Base-by-base conservation (phyloP, 1,140 invertebrate genomes). In the Wiebesia pumilae region DNA sequence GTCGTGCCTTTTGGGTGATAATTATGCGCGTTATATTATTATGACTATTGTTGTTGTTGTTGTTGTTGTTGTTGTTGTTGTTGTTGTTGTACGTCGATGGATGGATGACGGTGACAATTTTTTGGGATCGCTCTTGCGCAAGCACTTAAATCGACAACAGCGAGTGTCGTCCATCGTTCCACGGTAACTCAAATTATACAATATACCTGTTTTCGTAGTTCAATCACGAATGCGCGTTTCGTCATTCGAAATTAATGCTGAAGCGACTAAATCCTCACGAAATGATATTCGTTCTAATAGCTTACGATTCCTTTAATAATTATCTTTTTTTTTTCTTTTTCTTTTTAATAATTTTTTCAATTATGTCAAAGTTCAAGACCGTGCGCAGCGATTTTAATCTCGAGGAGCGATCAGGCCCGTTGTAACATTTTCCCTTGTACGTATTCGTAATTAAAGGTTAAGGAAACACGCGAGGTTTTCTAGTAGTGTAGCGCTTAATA, bases 21-120 rank as follows among this genome's bases (percentile, higher is more conserved):
- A 80, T 80, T 80, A 80, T 80, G 30, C 33, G 54, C 21, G 30
- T 62, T n/a, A n/a, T n/a, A n/a, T n/a, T n/a, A n/a, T n/a, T n/a
- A n/a, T n/a, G n/a, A n/a, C n/a, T n/a, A n/a, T n/a, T n/a, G n/a
- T n/a, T n/a, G n/a, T n/a, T n/a, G n/a, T n/a, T n/a, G n/a, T n/a
- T n/a, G n/a, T n/a, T n/a, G n/a, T n/a, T n/a, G n/a, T n/a, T n/a
- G n/a, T n/a, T n/a, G n/a, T n/a, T n/a, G n/a, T n/a, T n/a, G n/a
- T n/a, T n/a, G n/a, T n/a, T n/a, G n/a, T 0, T 62, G 24, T 14
- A 10, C 14, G 14, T 62, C 0, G 2, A 30, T 24, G 12, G 27
- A 80, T 24, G 10, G 33, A 33, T 40, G 27, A 7, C n/a, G 21
- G 30, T 19, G 14, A 62, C 33, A n/a, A 14, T 69, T 81, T 62